A percentile compares a stretch with the other conserved stretches of the same genome.
Evolutionary conservation across 2,888 invertebrate species (phyloP).

Genomic region (Idaea biselata): DNA sequence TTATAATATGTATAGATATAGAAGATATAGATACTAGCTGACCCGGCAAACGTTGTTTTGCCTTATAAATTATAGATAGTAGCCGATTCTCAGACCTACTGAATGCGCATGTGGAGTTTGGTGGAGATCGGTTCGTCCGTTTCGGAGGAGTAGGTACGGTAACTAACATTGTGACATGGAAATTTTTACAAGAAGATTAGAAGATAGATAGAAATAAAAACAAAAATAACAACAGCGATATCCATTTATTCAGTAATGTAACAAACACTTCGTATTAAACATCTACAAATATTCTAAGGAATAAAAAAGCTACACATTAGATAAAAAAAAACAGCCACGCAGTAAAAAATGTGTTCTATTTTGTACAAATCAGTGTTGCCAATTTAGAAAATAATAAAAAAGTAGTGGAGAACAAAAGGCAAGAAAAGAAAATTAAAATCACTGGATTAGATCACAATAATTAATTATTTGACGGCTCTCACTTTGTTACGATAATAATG

Average conservation of each 20-base stretch:
- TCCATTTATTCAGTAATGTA: slow-evolving; percentile 1
- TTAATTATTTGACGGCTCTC: background rate
- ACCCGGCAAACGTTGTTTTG: no score
- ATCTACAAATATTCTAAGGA: slow-evolving; percentile 4
- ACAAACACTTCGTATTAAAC: slow-evolving; percentile 1
- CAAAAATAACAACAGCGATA: background rate
- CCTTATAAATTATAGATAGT: no score
- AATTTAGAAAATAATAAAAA: background rate
- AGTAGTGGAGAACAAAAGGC: background rate
- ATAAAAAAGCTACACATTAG: background rate
- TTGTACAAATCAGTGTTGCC: background rate
- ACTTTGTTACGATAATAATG: no score
- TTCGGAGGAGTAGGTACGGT: no score
- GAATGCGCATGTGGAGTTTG: no score
- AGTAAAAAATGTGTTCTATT: background rate
- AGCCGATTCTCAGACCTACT: no score
- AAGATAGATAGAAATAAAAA: background rate
- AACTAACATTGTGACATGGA: no score
- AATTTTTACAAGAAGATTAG: no score
- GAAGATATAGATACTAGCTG: no score
- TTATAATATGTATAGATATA: no score
- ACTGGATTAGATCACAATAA: background rate
- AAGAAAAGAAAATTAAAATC: background rate
- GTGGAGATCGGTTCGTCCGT: no score
- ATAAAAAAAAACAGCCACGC: background rate